Conservation (phyloP, 2,113 vertebrate genomes). For the Hemicordylus capensis region DNA sequence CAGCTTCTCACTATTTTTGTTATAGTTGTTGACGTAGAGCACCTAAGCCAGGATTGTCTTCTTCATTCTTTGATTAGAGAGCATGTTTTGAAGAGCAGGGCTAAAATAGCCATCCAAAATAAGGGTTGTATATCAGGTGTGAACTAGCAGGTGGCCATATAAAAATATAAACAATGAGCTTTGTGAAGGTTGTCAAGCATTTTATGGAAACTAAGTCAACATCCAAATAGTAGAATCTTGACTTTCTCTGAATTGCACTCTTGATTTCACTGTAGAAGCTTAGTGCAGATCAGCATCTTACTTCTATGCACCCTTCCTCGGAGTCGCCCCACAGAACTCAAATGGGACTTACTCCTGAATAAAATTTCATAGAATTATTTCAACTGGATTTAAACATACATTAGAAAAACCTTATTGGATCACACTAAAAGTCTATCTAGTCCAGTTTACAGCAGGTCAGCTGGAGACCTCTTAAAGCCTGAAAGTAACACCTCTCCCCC, state of each 20-base stretch:
- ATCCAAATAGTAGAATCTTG: not conserved
- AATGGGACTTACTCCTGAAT: too few relatives aligned
- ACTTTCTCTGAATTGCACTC: not conserved
- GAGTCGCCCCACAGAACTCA: too few relatives aligned
- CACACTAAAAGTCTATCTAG: too few relatives aligned
- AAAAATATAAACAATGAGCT: not conserved
- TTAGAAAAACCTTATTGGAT: too few relatives aligned
- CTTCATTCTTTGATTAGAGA: not conserved
- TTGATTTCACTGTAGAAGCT: not conserved
- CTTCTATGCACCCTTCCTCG: too few relatives aligned
- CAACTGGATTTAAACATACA: too few relatives aligned
- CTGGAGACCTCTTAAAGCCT: too few relatives aligned
- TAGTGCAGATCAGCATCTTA: not conserved
- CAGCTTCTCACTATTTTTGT: conserved; percentile 5
- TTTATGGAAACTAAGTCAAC: not conserved
- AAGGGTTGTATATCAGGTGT: not conserved
- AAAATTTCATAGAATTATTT: too few relatives aligned
- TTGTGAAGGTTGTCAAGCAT: not conserved
- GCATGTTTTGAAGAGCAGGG: conserved; percentile 13
- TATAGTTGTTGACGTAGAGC: not conserved
- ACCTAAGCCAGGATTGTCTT: fast-evolving
- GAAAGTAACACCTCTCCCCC: too few relatives aligned
- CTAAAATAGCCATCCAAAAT: not conserved
- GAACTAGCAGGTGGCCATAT: not conserved
- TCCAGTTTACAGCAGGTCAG: too few relatives aligned